phyloP scores from a whole-genome alignment of 2,797 vertebrate species.

The Anguilla anguilla region DNA sequence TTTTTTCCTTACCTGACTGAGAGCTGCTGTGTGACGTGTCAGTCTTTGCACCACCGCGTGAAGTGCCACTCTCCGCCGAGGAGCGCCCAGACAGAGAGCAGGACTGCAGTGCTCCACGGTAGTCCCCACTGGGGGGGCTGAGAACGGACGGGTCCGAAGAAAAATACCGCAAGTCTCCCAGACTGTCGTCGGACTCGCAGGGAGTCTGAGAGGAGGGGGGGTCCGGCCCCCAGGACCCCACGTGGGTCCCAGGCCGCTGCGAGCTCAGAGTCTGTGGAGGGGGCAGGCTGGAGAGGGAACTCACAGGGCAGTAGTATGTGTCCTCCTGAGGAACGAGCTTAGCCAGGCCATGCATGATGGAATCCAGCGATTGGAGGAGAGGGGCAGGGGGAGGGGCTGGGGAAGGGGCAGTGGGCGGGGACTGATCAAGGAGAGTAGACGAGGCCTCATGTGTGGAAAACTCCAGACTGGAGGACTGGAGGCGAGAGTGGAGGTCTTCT shows the following conservation, averaged over 20 bases:
- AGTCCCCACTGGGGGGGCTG: conserved; percentile 3
- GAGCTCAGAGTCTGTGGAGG: conserved; percentile 16
- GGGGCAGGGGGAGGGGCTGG: conserved; percentile 26
- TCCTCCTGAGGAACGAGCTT: conserved; percentile 63
- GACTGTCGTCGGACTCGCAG: conserved; percentile 75
- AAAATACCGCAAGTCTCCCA: conserved; percentile 68
- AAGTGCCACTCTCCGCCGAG: conserved; percentile 8
- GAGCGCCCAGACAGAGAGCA: not conserved
- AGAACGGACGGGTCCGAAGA: conserved; percentile 20
- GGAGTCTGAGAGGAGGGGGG: conserved; percentile 49
- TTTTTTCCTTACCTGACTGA: conserved; percentile 40
- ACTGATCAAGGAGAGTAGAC: conserved; percentile 1
- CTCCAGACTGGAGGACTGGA: conserved; percentile 32
- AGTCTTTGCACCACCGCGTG: not conserved
- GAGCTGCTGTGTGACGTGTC: conserved; percentile 2
- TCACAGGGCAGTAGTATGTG: conserved; percentile 49
- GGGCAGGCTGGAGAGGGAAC: conserved; percentile 37
- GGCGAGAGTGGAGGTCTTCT: conserved; percentile 36
- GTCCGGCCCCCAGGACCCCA: conserved; percentile 36
- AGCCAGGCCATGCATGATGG: conserved; percentile 54
- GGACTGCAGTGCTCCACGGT: conserved; percentile 14
- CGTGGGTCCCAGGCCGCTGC: conserved; percentile 2
- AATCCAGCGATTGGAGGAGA: conserved; percentile 46
- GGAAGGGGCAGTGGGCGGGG: conserved; percentile 7
- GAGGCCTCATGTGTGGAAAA: conserved; percentile 23